Evolutionary conservation across 2,113 vertebrate genomes (phyloP), one percentile per base, ranked within the genome.

Genomic region (Phasianus colchicus): DNA sequence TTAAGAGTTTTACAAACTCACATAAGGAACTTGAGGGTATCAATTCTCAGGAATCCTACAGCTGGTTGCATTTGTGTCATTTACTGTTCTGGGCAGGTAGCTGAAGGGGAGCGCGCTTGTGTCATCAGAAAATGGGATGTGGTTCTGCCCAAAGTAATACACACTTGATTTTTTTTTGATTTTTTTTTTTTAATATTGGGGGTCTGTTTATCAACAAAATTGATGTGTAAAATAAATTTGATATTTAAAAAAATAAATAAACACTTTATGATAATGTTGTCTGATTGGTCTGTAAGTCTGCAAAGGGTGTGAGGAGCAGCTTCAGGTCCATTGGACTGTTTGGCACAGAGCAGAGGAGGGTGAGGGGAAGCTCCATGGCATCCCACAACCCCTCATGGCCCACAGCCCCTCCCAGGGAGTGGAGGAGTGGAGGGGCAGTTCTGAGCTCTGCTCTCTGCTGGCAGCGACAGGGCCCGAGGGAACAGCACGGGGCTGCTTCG

Each of bases 41-140:
- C 96, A 95, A 90, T 96, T 92, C 97, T 98, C 97, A 98, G 98
- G 98, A 97, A 97, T 95, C 97, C 97, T 96, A 92, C 65, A 87
- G 95, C 88, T 89, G 80, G 88, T 95, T 83, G 94, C 32, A 11
- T 96, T 90, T 86, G 86, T 97, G 95, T 96, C 90, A 66, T 93
- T 93, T 93, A 90, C 88, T 87, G 67, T 86, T 78, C 66, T 92
- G 93, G 96, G 94, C 36, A 40, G 74, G 95, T 27, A 85, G 92
- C 86, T 71, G 88, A 66, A 80, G 77, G 66, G 91, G 92, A 89
- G 77, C 61, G 79, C 24, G 84, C 86, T 88, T 47, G 75, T 57
- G 70, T 86, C 95, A 96, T 91, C 96, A 70, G 43, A 83, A 76
- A 43, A 70, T 69, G 95, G 96, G 94, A 97, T 97, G 96, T 95